Base-by-base conservation (phyloP, 1,140 invertebrate genomes). In the Tribolium castaneum region DNA sequence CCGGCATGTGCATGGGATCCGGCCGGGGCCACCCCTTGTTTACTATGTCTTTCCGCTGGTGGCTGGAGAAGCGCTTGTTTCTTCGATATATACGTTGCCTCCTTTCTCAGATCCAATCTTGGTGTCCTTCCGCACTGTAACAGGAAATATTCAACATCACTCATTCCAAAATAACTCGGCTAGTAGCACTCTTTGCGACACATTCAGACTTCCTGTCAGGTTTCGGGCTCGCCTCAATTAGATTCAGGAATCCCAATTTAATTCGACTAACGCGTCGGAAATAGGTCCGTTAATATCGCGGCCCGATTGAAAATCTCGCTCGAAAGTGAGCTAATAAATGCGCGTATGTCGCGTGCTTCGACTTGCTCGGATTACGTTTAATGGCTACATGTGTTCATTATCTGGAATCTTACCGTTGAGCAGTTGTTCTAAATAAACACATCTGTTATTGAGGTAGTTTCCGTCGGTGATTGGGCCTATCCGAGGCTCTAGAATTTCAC, bases 11-110 rank as follows among this genome's bases (percentile, higher is more conserved):
- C 75, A 45, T 50, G 45, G 35, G 59, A 51, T 52, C 59, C 30
- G 59, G 62, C 34, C 12, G 12, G 10, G 62, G 51, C 45, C 52
- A 30, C 45, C 16, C 39, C 19, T 70, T 22, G 16, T 66, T 77
- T 34, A 62, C 56, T 77, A 66, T 70, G 75, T 70, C 45, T 54
- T 54, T 52, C 56, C 56, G 12, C 19, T 70, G 10, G 30, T 62
- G 50, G 52, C 49, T 49, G 66, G 45, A 14, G 76, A 51, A 25
- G 62, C 34, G 62, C 34, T 62, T 22, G 51, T 72, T 39, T 54
- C 54, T 56, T 81, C 85, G 75, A 90, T 90, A 87, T 90, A 90
- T 73, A 89, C 89, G 73, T 83, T 90, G 16, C 88, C 88, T 6
- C 88, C 87, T 3, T 86, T 86, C 13, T 86, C 87, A 1, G 86